A percentile compares a stretch with the other conserved stretches of the same genome.
phyloP scores from a whole-genome alignment of 2,888 invertebrate genomes.

The Xestia rhomboidea region DNA sequence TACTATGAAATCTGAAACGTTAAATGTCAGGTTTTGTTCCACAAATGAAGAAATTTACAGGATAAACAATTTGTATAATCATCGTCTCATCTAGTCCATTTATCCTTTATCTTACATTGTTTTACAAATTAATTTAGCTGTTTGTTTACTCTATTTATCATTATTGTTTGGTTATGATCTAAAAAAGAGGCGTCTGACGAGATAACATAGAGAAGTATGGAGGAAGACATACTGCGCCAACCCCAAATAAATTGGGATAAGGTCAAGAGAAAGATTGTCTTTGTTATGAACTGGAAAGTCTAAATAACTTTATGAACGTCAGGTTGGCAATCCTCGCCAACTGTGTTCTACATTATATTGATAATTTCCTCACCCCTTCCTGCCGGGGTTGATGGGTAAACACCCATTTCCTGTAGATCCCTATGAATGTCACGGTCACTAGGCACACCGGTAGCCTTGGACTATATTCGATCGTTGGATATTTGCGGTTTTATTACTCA shows the following conservation, averaged over 20 bases:
- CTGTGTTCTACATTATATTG: constrained; percentile 29
- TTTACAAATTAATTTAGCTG: constrained; percentile 3
- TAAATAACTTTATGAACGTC: not conserved
- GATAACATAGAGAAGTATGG: not conserved
- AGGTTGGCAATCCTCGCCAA: not conserved
- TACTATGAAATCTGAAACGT: constrained; percentile 4
- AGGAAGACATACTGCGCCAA: not conserved
- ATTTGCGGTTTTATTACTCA: constrained; percentile 31
- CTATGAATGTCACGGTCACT: constrained; percentile 67
- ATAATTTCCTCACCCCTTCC: constrained; percentile 48
- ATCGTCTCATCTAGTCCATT: constrained; percentile 3
- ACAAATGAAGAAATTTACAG: constrained; percentile 11
- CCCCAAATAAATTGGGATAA: not conserved
- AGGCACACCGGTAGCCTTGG: constrained; percentile 48
- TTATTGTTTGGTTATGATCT: constrained; percentile 5
- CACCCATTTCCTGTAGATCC: constrained; percentile 63
- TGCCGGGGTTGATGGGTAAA: constrained; percentile 57
- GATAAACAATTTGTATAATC: constrained; percentile 11
- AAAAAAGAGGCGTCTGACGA: not conserved
- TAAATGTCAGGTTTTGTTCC: not conserved
- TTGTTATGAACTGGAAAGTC: constrained; percentile 1
- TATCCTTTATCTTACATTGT: constrained; percentile 19
- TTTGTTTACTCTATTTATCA: not conserved
- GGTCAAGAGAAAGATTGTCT: not conserved
- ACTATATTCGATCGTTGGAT: constrained; percentile 40